Evolutionary conservation across 2,888 invertebrate genomes (phyloP), one percentile per base, ranked within the genome.

Genomic region (Drosophila monieri): DNA sequence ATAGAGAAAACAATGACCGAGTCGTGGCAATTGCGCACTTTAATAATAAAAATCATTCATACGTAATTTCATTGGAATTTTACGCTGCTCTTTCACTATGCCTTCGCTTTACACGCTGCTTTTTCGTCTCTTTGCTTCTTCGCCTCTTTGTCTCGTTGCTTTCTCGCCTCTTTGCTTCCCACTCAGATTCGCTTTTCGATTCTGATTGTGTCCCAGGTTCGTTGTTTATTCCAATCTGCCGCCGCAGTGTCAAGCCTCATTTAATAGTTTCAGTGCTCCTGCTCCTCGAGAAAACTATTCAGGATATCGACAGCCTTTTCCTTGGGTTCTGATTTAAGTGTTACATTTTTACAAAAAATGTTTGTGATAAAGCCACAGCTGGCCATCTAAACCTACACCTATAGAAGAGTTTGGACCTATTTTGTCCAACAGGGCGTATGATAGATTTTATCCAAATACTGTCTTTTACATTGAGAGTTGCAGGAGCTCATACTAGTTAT

Each of bases 21-120:
- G 49, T 44, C 39, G 49, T 9, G 32, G 61, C 61, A 61, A 59
- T 61, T 60, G 78, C 76, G 76, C 73, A 72, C 76, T 76, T 76
- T 68, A 78, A 58, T 61, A 64, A 64, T 52, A 64, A 74, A 71
- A 77, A 77, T 73, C 72, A 77, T 61, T 77, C 80, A 78, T 78
- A 78, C 77, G 78, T 74, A 77, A 77, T 77, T 77, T 68, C 74
- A 80, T 61, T 74, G 77, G 77, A 77, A 80, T 77, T 39, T 52
- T 53, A 60, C 48, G 59, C 56, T 59, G 47, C 56, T 57, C 48
- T 54, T 56, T 21, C 51, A 53, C 25, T 44, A 12, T 56, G 49
- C 14, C 43, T 55, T 48, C 43, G 48, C 41, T 48, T 47, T 68
- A 39, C 39, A 39, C 39, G 39, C 27, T 43, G 15, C 47, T 62